These are phyloP conservation scores for Eupithecia vulgata DNA, from an alignment of 2,888 invertebrate species.

Conservation along the genomic window DNA sequence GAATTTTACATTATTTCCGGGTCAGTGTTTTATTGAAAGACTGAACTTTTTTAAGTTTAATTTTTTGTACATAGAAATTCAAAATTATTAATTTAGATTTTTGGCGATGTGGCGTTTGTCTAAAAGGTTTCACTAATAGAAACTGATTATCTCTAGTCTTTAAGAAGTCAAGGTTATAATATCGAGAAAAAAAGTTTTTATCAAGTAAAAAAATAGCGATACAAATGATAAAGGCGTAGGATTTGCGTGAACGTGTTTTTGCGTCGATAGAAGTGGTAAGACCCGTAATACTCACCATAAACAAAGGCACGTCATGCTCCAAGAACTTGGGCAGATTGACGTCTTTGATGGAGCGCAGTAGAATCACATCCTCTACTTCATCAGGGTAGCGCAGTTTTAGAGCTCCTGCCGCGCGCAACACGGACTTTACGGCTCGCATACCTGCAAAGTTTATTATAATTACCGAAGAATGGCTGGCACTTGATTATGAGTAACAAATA, in stretches of 20 bases:
- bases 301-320: conserved; percentile 93
- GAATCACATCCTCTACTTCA: conserved; percentile 93
- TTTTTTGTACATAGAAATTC: too few relatives aligned
- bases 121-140: background rate
- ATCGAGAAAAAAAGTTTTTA: background rate
- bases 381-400: conserved; percentile 94
- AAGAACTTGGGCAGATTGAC: conserved; percentile 97
- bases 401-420: conserved; percentile 95
- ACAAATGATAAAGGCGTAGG: too few relatives aligned
- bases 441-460: conserved; percentile 67
- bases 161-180: too few relatives aligned
- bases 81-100: too few relatives aligned
- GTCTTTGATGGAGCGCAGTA: conserved; percentile 95
- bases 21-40: too few relatives aligned
- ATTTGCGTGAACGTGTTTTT: background rate
- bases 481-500: too few relatives aligned
- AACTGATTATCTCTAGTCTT: background rate
- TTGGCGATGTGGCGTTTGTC: background rate
- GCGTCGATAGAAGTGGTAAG: background rate
- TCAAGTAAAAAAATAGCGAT: too few relatives aligned
- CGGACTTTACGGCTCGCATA: conserved; percentile 98
- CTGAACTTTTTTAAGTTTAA: too few relatives aligned
- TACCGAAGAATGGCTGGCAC: too few relatives aligned
- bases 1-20: too few relatives aligned
- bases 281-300: conserved; percentile 82